These are phyloP conservation scores for Bombus huntii DNA, from an alignment of 1,140 invertebrate species.

Conservation along the genomic window DNA sequence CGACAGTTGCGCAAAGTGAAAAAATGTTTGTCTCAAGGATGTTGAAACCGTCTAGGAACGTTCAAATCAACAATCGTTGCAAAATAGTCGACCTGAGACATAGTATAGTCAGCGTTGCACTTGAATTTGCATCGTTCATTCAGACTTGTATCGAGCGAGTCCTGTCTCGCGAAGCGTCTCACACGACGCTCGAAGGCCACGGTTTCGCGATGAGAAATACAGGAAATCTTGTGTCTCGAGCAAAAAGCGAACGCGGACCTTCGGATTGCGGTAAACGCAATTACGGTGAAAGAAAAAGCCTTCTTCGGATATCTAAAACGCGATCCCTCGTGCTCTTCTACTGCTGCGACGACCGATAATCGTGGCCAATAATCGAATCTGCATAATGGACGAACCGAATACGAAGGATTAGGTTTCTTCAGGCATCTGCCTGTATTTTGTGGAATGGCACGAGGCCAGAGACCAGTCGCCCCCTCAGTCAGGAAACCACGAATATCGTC, in stretches of 20 bases:
- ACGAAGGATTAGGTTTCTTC: not conserved
- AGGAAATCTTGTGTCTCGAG: too few relatives aligned
- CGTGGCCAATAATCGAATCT: slow-evolving; percentile 26
- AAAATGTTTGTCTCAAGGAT: too few relatives aligned
- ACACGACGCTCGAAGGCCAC: fast-evolving
- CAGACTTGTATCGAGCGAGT: too few relatives aligned
- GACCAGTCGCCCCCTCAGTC: not conserved
- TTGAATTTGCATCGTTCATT: too few relatives aligned
- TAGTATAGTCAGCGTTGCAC: too few relatives aligned
- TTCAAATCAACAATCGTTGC: too few relatives aligned
- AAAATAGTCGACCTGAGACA: too few relatives aligned
- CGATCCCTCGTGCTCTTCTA: not conserved
- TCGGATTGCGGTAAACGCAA: not conserved
- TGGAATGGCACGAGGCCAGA: slow-evolving; percentile 25
- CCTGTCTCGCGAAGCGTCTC: too few relatives aligned
- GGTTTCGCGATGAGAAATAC: too few relatives aligned
- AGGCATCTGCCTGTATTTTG: not conserved
- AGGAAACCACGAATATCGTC: slow-evolving; percentile 26
- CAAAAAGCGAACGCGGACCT: not conserved
- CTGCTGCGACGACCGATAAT: not conserved
- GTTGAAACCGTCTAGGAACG: too few relatives aligned
- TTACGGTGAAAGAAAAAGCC: slow-evolving; percentile 5
- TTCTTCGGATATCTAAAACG: not conserved
- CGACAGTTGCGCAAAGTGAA: too few relatives aligned
- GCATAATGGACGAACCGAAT: slow-evolving; percentile 27